These are phyloP conservation scores for Drosophila parvula DNA, from an alignment of 1,140 invertebrate species.

Conservation along the genomic window DNA sequence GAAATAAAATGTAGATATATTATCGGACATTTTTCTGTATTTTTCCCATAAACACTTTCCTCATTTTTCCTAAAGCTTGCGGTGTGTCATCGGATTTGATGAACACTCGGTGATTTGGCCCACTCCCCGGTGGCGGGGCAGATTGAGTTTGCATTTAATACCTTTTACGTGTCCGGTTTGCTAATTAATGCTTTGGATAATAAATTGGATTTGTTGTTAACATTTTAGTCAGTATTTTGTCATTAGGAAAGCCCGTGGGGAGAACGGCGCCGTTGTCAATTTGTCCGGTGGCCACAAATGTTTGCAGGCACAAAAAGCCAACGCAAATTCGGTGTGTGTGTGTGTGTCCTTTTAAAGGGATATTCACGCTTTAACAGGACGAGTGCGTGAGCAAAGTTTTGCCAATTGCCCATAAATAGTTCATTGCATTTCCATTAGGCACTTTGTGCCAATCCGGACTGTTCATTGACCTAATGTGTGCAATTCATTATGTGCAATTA, in stretches of 20 bases:
- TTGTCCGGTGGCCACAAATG: constrained; percentile 9
- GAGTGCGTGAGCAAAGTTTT: constrained; percentile 32
- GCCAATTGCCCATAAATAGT: constrained; percentile 55
- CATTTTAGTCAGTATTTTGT: constrained; percentile 46
- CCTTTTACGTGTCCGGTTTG: constrained; percentile 55
- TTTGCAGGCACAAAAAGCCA: constrained; percentile 12
- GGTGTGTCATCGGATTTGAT: constrained; percentile 39
- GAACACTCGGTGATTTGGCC: constrained; percentile 22
- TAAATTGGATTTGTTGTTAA: constrained; percentile 70
- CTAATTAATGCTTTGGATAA: constrained; percentile 61
- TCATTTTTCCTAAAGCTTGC: constrained; percentile 4
- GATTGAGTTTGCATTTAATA: constrained; percentile 56
- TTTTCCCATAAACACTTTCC: background rate
- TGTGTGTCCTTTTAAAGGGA: constrained; percentile 24
- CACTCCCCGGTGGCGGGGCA: background rate
- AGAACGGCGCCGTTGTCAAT: constrained; percentile 28
- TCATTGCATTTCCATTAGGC: constrained; percentile 64
- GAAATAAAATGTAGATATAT: background rate
- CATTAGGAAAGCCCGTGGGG: constrained; percentile 26
- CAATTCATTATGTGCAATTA: constrained; percentile 76
- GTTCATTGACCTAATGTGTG: constrained; percentile 70
- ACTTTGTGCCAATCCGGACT: constrained; percentile 12
- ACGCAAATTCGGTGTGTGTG: constrained; percentile 1
- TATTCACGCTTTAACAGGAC: constrained; percentile 25
- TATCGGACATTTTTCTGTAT: background rate